Percentiles rank a stretch among this genome's conserved stretches.
These are phyloP conservation scores for Hydropsyche tenuis DNA, from an alignment of 1,140 invertebrate species.

Conservation along the genomic window DNA sequence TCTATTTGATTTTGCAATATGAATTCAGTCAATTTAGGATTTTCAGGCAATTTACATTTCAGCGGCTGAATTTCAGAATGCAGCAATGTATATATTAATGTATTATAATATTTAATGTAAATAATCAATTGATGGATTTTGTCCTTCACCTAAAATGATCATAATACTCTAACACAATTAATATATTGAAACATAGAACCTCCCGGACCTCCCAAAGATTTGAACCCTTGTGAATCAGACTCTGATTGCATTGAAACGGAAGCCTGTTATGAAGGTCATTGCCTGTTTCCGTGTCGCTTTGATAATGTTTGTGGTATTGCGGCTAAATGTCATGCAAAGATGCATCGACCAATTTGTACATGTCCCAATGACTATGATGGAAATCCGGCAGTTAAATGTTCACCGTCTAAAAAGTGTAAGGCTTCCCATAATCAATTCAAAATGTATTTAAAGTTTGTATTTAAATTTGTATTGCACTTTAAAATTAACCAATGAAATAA, in stretches of 20 bases:
- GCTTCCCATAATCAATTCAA: constrained; percentile 32
- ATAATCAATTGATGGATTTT: constrained; percentile 1
- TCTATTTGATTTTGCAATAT: too few relatives aligned
- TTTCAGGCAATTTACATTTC: background rate
- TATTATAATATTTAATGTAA: background rate
- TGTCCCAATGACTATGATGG: constrained; percentile 77
- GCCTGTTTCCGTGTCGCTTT: constrained; percentile 77
- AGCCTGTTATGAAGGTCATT: constrained; percentile 76
- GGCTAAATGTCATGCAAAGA: constrained; percentile 75
- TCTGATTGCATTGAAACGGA: constrained; percentile 76
- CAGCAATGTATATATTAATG: background rate
- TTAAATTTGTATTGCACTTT: too few relatives aligned
- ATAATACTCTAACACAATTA: constrained; percentile 50
- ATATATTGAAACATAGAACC: constrained; percentile 67
- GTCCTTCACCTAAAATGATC: constrained; percentile 54
- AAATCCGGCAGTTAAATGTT: constrained; percentile 77
- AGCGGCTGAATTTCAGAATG: background rate
- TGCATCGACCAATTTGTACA: constrained; percentile 79
- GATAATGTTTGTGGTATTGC: constrained; percentile 72
- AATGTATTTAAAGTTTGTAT: too few relatives aligned
- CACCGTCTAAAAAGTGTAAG: constrained; percentile 75
- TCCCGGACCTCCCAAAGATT: constrained; percentile 69
- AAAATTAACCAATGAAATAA: too few relatives aligned
- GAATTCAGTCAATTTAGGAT: background rate
- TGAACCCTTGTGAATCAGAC: constrained; percentile 75